Base-by-base conservation (phyloP, 2,888 invertebrate genomes). In the Calameuta idolon region DNA sequence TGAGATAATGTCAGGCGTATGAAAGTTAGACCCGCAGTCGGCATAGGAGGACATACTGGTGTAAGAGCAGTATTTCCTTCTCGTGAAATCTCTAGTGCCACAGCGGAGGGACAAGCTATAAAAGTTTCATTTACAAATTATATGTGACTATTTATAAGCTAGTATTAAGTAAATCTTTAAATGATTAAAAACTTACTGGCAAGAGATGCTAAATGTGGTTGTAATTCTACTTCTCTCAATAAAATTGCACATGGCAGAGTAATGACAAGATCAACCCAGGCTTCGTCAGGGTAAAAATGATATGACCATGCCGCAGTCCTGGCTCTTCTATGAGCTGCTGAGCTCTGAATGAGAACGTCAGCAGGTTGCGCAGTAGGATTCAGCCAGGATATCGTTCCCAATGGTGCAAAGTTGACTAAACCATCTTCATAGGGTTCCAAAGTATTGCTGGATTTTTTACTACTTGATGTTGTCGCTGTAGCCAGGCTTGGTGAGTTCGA, bases 221-320 rank as follows among this genome's bases (percentile, higher is more conserved):
- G 96, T 81, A 98, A 92, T 86, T 97, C 97, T 73, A 98, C 96
- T 92, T 98, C 98, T 86, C 96, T 95, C 78, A 98, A 92, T 83
- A 97, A 93, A 87, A 98, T 95, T 30, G 98, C 97, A 90, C 97
- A 97, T 0, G 98, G 98, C 86, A 98, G 92, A 34, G 95, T 95
- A 76, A 98, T 94, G 9, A 96, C 96, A 73, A 98, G 93, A 91
- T 98, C 98, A 0, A 98, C 96, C 92, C 96, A 97, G 69, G 96
- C 96, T 92, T 98, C 97, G 85, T 95, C 95, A 40, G 97, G 97
- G 92, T 97, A 98, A 93, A 98, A 98, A 93, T 98, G 97, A 92
- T 98, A 98, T 40, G 97, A 96, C 98, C 98, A 98, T n/a, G 98
- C 96, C 5, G 98, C 96, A 1, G 97, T 96, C 79, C 98, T 94